Conservation (phyloP, 30 jellyfish, hydroid and myxozoan genomes). For the Aurelia sp. region DNA sequence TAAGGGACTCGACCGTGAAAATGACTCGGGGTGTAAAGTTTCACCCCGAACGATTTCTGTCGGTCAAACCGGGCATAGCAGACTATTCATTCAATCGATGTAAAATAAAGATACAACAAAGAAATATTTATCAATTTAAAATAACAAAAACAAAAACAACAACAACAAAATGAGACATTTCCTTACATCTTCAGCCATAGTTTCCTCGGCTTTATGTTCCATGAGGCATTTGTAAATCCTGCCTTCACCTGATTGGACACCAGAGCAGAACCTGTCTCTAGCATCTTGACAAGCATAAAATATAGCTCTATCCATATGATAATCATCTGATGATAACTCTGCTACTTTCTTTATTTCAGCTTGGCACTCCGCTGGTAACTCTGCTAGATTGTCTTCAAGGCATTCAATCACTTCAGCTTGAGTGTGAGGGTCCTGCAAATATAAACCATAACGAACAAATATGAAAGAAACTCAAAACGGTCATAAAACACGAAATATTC, state of each 20-base stretch:
- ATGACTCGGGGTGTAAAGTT: too few relatives aligned
- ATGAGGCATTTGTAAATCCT: conserved; percentile 86
- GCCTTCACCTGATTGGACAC: conserved; percentile 92
- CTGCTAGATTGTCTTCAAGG: conserved; percentile 80
- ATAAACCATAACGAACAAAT: neutral
- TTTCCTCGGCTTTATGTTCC: conserved; percentile 72
- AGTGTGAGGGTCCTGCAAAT: conserved; percentile 73
- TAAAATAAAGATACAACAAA: too few relatives aligned
- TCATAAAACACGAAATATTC: too few relatives aligned
- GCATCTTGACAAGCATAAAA: conserved; percentile 98
- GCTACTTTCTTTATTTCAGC: conserved; percentile 73
- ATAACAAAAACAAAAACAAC: neutral
- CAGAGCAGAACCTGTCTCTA: conserved; percentile 78
- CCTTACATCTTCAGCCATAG: conserved; percentile 90
- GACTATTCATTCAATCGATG: too few relatives aligned
- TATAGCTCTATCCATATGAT: conserved; percentile 94
- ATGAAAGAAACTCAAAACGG: too few relatives aligned
- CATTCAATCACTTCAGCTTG: conserved; percentile 97
- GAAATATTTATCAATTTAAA: neutral
- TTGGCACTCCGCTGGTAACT: conserved; percentile 73
- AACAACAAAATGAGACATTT: neutral
- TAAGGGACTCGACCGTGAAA: too few relatives aligned
- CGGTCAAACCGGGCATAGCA: too few relatives aligned
- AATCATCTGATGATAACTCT: conserved; percentile 95
- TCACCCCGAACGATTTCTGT: too few relatives aligned